Percentiles rank a stretch among this genome's conserved stretches.
These are phyloP conservation scores for Mellivora capensis DNA, from an alignment of 2,113 vertebrate species.

Conservation along the genomic window DNA sequence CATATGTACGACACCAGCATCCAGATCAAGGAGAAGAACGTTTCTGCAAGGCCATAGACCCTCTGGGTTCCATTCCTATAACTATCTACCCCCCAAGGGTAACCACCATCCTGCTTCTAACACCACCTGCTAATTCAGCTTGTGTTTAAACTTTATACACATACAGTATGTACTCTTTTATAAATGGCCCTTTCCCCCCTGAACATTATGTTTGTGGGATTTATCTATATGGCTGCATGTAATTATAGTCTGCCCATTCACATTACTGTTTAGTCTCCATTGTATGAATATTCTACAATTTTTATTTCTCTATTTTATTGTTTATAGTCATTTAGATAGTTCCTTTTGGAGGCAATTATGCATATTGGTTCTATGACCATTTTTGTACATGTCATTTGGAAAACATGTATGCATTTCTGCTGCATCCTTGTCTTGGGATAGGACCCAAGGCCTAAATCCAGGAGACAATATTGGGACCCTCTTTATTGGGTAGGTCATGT, in stretches of 20 bases:
- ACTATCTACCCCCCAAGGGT: not conserved
- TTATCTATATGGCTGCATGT: not conserved
- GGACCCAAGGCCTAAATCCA: not conserved
- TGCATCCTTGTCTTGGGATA: not conserved
- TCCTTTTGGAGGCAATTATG: not conserved
- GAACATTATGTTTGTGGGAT: not conserved
- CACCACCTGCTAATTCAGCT: not conserved
- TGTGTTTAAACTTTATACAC: not conserved
- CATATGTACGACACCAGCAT: too few relatives aligned
- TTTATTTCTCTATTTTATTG: not conserved
- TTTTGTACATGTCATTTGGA: not conserved
- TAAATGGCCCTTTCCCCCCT: not conserved
- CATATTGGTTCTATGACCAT: too few relatives aligned
- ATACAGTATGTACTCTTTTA: not conserved
- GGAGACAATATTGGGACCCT: not conserved
- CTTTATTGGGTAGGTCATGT: not conserved
- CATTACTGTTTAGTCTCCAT: not conserved
- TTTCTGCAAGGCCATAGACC: not conserved
- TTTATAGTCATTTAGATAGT: not conserved
- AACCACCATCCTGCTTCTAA: not conserved
- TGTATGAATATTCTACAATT: not conserved
- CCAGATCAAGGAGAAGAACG: not conserved
- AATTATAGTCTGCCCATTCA: not conserved
- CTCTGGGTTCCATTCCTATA: not conserved
- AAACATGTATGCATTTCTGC: not conserved